phyloP scores from a whole-genome alignment of 1,140 invertebrate genomes.

The Camponotus floridanus region DNA sequence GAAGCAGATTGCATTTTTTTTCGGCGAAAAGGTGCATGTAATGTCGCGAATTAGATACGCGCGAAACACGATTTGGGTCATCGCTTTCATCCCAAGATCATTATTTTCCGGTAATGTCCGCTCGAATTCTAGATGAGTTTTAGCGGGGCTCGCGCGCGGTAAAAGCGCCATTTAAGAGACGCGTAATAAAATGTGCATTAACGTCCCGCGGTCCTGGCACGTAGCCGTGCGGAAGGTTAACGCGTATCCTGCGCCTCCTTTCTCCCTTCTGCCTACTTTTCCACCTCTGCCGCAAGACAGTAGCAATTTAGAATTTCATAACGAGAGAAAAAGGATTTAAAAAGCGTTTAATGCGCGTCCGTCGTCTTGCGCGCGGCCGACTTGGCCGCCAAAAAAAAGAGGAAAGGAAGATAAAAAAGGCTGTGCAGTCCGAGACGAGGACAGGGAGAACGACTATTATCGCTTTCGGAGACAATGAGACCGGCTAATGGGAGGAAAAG shows the following conservation, averaged over 20 bases:
- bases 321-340: slow-evolving; percentile 57
- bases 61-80: slow-evolving; percentile 37
- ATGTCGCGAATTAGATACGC: slow-evolving; percentile 40
- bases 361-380: slow-evolving; percentile 36
- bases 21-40: not conserved
- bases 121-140: slow-evolving; percentile 59
- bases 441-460: slow-evolving; percentile 51
- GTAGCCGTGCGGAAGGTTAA: slow-evolving; percentile 50
- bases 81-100: slow-evolving; percentile 53
- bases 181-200: slow-evolving; percentile 62
- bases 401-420: not conserved
- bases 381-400: slow-evolving; percentile 8
- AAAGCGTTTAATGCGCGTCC: slow-evolving; percentile 43
- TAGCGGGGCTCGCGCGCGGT: slow-evolving; percentile 42
- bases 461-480: slow-evolving; percentile 57
- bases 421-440: slow-evolving; percentile 9
- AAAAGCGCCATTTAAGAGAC: slow-evolving; percentile 54
- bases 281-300: slow-evolving; percentile 45
- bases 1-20: not conserved
- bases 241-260: slow-evolving; percentile 26
- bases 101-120: slow-evolving; percentile 60
- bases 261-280: slow-evolving; percentile 4
- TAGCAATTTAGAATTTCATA: slow-evolving; percentile 63
- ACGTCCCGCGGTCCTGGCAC: slow-evolving; percentile 50
- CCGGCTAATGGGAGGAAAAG: slow-evolving; percentile 41